A percentile compares a stretch with the other conserved stretches of the same genome.
These are phyloP conservation scores for Channa maculata DNA, from an alignment of 2,113 vertebrate genomes.

Conservation along the genomic window DNA sequence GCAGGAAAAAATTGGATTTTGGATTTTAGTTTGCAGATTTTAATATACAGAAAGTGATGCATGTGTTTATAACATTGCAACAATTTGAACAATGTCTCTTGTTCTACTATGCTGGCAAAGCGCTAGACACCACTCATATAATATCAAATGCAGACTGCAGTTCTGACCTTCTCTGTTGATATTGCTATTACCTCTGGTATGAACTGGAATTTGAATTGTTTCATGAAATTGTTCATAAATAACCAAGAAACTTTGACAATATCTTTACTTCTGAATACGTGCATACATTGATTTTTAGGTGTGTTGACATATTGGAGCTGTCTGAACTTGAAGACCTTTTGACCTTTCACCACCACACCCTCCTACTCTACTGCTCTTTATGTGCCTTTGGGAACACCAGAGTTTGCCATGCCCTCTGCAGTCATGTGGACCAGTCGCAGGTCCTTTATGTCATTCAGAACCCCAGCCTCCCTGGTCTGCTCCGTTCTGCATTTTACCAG, in stretches of 20 bases:
- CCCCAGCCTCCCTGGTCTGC: constrained; percentile 88
- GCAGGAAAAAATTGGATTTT: not conserved
- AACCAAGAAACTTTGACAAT: not conserved
- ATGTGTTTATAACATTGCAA: not conserved
- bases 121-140: not conserved
- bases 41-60: not conserved
- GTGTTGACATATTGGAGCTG: constrained; percentile 93
- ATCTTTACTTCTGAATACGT: constrained; percentile 3
- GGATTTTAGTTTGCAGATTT: not conserved
- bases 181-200: not conserved
- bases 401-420: constrained; percentile 92
- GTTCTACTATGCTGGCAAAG: not conserved
- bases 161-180: no score
- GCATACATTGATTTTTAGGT: constrained; percentile 74
- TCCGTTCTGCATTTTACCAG: constrained; percentile 92
- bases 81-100: not conserved
- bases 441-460: constrained; percentile 91
- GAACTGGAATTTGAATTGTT: not conserved
- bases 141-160: not conserved
- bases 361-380: constrained; percentile 92
- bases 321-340: constrained; percentile 90
- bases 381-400: constrained; percentile 92
- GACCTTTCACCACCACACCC: constrained; percentile 91
- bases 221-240: not conserved
- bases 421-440: constrained; percentile 93